Evolutionary conservation across 2,797 vertebrate species (phyloP), one percentile per base, ranked within the genome.

Genomic region (Zonotrichia albicollis): DNA sequence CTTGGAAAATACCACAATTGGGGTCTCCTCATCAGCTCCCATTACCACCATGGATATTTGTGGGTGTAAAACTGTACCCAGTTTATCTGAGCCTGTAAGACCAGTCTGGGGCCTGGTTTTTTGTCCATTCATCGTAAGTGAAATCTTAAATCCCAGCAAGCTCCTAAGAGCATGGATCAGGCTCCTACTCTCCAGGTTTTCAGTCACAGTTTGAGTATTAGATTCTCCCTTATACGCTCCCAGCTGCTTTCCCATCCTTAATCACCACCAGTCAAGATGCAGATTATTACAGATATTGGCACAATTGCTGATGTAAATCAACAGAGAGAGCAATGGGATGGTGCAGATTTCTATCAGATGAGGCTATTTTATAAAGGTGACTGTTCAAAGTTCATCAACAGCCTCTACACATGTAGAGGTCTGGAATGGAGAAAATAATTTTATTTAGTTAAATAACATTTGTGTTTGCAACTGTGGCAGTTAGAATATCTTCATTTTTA

Each of bases 271-370:
- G 25, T 40, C n/a, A 6, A 91, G 55, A 84, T 72, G 84, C 54
- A 86, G 85, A 86, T 86, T 84, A 66, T 30, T 93, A 64, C 13
- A 22, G 71, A 79, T 94, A 42, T 68, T 81, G 71, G 34, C 68
- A 57, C 75, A 84, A 91, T 84, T 82, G 57, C 71, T 67, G 70
- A 67, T 66, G 87, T n/a, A 93, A 91, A 96, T 82, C 87, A 95
- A 66, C 66, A 61, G 1, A 76, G 40, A 87, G 36, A 60, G 32
- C 45, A 91, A 48, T 50, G 46, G 53, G 42, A 68, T 84, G 64
- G 62, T 62, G 38, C 26, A 73, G 67, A 76, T 93, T 94, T 91
- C 16, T 51, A 73, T 57, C 66, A 90, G 48, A 53, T 43, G 26
- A 91, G 18, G 34, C 22, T 76, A 8, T 38, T 58, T 19, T 27